Conservation (phyloP, 2,888 invertebrate genomes). For the Drosophila atripex region DNA sequence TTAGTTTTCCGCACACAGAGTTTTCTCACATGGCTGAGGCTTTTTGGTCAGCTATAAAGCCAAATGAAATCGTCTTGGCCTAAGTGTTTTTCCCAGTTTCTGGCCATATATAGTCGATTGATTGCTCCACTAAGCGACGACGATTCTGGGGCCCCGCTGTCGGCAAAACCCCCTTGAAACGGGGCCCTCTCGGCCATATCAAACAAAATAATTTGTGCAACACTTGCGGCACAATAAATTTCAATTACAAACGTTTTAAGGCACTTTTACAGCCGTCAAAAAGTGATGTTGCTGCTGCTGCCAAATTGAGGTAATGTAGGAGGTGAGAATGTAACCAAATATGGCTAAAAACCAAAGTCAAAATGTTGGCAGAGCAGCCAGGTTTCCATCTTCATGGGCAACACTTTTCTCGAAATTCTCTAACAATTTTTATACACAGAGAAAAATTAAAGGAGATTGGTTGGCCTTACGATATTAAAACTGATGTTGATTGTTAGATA, state of each 20-base stretch:
- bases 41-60: slow-evolving; percentile 70
- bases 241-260: slow-evolving; percentile 80
- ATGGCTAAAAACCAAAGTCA: slow-evolving; percentile 25
- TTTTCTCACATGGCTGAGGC: slow-evolving; percentile 51
- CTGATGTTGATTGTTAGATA: too few relatives aligned
- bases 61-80: slow-evolving; percentile 74
- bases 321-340: slow-evolving; percentile 38
- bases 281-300: slow-evolving; percentile 58
- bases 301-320: slow-evolving; percentile 28
- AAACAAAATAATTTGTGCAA: slow-evolving; percentile 52
- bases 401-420: slow-evolving; percentile 16
- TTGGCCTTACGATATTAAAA: too few relatives aligned
- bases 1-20: slow-evolving; percentile 25
- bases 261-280: slow-evolving; percentile 78
- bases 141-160: slow-evolving; percentile 33
- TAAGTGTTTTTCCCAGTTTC: slow-evolving; percentile 73
- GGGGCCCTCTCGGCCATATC: slow-evolving; percentile 37
- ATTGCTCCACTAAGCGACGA: slow-evolving; percentile 77
- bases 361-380: neutral
- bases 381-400: neutral
- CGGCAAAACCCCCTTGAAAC: slow-evolving; percentile 31
- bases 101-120: slow-evolving; percentile 79
- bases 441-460: neutral
- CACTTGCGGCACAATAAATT: slow-evolving; percentile 77
- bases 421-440: slow-evolving; percentile 8